Evolutionary conservation across 2,797 vertebrate genomes (phyloP), one percentile per base, ranked within the genome.

Genomic region (Emydoidea blandingii): DNA sequence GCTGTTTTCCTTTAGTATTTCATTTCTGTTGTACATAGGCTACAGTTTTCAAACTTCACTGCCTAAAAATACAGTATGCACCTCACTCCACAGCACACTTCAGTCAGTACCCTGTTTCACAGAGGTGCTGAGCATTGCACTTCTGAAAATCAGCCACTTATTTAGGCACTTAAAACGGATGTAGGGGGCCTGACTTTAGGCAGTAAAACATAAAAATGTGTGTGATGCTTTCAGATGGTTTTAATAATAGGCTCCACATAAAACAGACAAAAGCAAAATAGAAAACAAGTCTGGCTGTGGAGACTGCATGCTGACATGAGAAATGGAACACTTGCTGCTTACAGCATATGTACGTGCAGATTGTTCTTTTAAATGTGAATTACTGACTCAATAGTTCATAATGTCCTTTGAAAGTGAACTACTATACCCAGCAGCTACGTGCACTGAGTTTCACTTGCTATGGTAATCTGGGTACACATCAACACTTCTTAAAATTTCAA

Each of bases 221-320:
- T 95, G 53, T 89, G 80, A 93, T 91, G 74, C 12, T 94, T 85
- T 76, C 95, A 96, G 11, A 72, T 92, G 95, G 83, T 94, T 96
- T 93, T 93, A 96, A 93, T 97, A 94, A 92, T 81, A 82, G 89
- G 76, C 87, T 86, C 92, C 95, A 93, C 79, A 95, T 92, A 94
- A 95, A 91, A 83, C 84, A 97, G 93, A 82, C 65, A 57, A 91
- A 96, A 94, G 72, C 56, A 44, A 59, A 59, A 91, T 10, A 72
- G 16, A 85, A 54, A 92, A 44, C 82, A 97, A 79, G 85, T 41
- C 87, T 91, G 85, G 56, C 6, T 84, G 91, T 91, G 86, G 79
- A 87, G 78, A 89, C 82, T 91, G 4, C 85, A 87, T 95, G 93
- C 92, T 93, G 94, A 97, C 91, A 97, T 88, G 83, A 97, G 94